These are phyloP conservation scores for Coregonus sp. DNA, from an alignment of 2,797 vertebrate species.

Conservation along the genomic window DNA sequence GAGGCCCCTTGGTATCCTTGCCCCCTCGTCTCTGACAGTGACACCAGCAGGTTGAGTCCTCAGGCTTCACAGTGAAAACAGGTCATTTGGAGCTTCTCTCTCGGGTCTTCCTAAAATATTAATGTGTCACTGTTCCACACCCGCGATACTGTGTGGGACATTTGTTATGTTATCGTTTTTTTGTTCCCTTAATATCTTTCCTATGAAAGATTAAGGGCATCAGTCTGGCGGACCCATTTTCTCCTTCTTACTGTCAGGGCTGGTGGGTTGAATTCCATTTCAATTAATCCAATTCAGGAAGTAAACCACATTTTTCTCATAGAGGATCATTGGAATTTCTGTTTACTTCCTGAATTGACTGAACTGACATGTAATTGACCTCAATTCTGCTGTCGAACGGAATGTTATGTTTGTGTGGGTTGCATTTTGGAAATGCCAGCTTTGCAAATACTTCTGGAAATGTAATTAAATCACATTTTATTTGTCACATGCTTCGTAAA, in stretches of 20 bases:
- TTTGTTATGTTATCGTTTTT: slow-evolving; percentile 29
- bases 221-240: slow-evolving; percentile 22
- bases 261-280: neutral
- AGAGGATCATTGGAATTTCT: too few species aligned
- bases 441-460: neutral
- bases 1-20: slow-evolving; percentile 29
- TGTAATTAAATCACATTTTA: too few species aligned
- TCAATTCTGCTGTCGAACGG: neutral
- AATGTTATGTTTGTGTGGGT: slow-evolving; percentile 16
- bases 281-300: neutral
- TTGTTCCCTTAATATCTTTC: slow-evolving; percentile 31
- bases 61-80: slow-evolving; percentile 45
- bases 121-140: slow-evolving; percentile 43
- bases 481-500: too few species aligned
- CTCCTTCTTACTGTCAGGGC: slow-evolving; percentile 10
- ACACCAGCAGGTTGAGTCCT: slow-evolving; percentile 48
- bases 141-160: slow-evolving; percentile 1
- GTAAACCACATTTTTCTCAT: neutral
- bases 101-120: slow-evolving; percentile 57
- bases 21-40: slow-evolving; percentile 13
- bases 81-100: slow-evolving; percentile 55
- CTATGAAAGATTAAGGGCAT: slow-evolving; percentile 40
- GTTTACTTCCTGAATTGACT: too few species aligned
- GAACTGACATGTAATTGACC: too few species aligned
- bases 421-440: slow-evolving; percentile 29